Conservation (phyloP, 2,888 invertebrate species). For the Trimorus sp. region DNA sequence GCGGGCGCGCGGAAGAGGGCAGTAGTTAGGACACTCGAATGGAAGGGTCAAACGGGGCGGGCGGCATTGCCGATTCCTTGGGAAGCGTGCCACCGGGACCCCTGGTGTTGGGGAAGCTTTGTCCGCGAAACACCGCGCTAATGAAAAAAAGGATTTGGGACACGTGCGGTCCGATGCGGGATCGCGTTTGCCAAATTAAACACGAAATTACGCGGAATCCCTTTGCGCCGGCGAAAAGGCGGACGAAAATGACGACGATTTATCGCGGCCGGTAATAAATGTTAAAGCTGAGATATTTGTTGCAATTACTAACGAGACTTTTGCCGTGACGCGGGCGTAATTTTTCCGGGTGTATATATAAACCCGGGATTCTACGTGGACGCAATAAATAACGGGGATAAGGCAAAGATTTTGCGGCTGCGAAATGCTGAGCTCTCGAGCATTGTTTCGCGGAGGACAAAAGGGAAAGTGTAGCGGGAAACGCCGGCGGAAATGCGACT, state of each 20-base stretch:
- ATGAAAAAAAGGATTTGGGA: conserved; percentile 53
- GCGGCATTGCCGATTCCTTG: conserved; percentile 19
- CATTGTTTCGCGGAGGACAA: conserved; percentile 6
- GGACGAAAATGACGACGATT: too few species aligned
- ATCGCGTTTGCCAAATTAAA: conserved; percentile 20
- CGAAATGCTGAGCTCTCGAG: not conserved
- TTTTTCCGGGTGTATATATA: too few species aligned
- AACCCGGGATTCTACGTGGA: too few species aligned
- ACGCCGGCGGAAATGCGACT: conserved; percentile 2
- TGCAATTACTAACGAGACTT: too few species aligned
- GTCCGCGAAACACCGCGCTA: conserved; percentile 43
- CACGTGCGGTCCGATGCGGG: conserved; percentile 36
- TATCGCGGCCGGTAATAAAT: too few species aligned
- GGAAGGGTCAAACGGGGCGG: conserved; percentile 46
- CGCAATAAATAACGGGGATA: too few species aligned
- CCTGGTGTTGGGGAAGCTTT: conserved; percentile 46
- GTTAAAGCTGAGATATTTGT: too few species aligned
- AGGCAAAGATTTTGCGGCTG: not conserved
- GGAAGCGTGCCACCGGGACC: conserved; percentile 30
- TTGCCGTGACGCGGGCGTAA: too few species aligned
- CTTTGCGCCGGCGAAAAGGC: not conserved
- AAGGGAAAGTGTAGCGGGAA: conserved; percentile 19
- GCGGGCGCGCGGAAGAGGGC: conserved; percentile 1
- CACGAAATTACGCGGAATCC: too few species aligned
- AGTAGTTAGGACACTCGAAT: conserved; percentile 49